Conservation (phyloP, 1,140 invertebrate genomes). For the Eurytemora carolleeae region DNA sequence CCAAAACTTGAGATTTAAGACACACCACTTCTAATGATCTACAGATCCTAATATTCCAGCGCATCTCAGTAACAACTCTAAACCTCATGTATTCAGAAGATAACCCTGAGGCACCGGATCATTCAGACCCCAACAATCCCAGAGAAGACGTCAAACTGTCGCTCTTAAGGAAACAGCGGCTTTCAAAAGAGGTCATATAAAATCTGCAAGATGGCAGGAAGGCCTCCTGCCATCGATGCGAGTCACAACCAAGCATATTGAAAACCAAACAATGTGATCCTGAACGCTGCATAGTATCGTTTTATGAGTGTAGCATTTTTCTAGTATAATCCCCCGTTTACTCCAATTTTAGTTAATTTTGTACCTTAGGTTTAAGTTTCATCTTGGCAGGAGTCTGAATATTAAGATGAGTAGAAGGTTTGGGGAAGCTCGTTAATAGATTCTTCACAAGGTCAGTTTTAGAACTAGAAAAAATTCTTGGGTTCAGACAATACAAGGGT, state of each 20-base stretch:
- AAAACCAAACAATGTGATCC: too few relatives aligned
- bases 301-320: background rate
- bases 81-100: background rate
- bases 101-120: too few relatives aligned
- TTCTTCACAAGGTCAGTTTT: slow-evolving; percentile 45
- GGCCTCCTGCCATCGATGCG: background rate
- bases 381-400: slow-evolving; percentile 44
- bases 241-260: background rate
- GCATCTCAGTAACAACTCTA: background rate
- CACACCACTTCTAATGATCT: background rate
- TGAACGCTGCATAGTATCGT: too few relatives aligned
- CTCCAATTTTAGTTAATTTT: background rate
- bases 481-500: background rate
- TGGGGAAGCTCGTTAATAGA: slow-evolving; percentile 46
- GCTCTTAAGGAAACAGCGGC: too few relatives aligned
- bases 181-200: background rate
- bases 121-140: too few relatives aligned
- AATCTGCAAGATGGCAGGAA: background rate
- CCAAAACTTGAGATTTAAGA: background rate
- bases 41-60: background rate
- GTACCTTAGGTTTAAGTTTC: slow-evolving; percentile 40
- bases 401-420: slow-evolving; percentile 57
- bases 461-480: background rate
- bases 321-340: background rate
- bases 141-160: too few relatives aligned